Evolutionary conservation across 2,888 invertebrate species (phyloP), one percentile per base, ranked within the genome.

Genomic region (Flexamia atlantica): DNA sequence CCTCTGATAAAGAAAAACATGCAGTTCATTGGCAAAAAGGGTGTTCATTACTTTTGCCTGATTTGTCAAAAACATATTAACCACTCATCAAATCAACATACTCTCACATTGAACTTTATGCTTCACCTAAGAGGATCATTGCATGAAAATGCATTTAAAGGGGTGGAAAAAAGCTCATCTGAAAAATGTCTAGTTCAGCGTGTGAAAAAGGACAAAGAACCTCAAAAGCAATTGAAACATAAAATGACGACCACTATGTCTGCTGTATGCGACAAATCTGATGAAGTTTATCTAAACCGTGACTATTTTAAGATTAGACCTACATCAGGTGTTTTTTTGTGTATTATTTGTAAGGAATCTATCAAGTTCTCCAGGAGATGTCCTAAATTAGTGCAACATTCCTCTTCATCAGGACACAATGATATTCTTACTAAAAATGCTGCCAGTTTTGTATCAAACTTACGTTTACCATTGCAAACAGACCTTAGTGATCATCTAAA

Each of bases 61-160:
- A 57, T 57, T 23, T 57, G 57, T 57, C 57, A 57, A 57, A 57
- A 23, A 57, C 57, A 57, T 25, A 57, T 57, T 23, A 23, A 1
- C 14, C 14, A 57, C 12, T 57, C 57, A 23, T 14, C 20, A 57
- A 25, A 57, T 57, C 23, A 57, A 57, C 7, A 57, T 3, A 57
- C 20, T 57, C 12, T 57, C 3, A 12, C 57, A 57, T 20, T 57
- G 25, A 57, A 57, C 23, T 57, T 57, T 25, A 23, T 23, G 23
- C 23, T 14, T 25, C 57, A 57, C 12, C 12, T 57, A 23, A 57
- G 23, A 57, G 25, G 57, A 20, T 12, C 20, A 23, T 2, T 5
- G 57, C 57, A 57, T 12, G 12, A 4, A 23, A 5, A 57, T 23
- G 57, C 57, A 4, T 57, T 25, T 20, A 57, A 46, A 46, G 46